A percentile compares a stretch with the other conserved stretches of the same genome.
These are phyloP conservation scores for Ditylenchus dipsaci DNA, from an alignment of 1,140 invertebrate species.

Conservation along the genomic window DNA sequence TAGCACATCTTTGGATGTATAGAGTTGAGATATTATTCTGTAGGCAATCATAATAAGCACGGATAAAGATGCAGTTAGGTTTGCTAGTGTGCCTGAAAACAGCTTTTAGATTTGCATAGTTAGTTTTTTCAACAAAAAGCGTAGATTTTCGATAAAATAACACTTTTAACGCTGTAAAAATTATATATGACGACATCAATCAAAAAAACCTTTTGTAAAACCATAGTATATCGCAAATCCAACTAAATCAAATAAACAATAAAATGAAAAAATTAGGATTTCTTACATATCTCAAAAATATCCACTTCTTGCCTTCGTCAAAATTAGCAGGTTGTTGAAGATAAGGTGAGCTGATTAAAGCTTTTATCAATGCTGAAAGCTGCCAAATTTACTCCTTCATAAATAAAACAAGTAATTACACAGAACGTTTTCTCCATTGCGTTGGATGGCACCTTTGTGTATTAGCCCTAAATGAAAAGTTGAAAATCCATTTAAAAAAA, in stretches of 20 bases:
- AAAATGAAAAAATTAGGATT: too few species aligned
- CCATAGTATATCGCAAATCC: too few species aligned
- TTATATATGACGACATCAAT: too few species aligned
- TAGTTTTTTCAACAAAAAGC: too few species aligned
- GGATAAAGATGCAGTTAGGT: conserved; percentile 16
- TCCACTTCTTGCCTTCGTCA: conserved; percentile 53
- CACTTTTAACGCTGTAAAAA: too few species aligned
- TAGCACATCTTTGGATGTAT: conserved; percentile 27
- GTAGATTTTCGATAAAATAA: too few species aligned
- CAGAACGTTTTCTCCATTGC: conserved; percentile 65
- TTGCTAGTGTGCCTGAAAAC: conserved; percentile 37
- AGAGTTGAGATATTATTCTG: conserved; percentile 23
- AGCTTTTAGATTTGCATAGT: too few species aligned
- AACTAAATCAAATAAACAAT: too few species aligned
- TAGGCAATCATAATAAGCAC: conserved; percentile 35
- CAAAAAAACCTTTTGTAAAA: too few species aligned
- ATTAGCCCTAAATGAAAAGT: conserved; percentile 68
- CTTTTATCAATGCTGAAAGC: conserved; percentile 36
- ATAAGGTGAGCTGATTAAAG: conserved; percentile 49
- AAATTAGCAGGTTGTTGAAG: conserved; percentile 43
- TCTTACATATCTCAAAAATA: conserved; percentile 59
- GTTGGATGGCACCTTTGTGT: conserved; percentile 73
- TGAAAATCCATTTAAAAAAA: too few species aligned
- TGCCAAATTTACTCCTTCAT: too few species aligned
- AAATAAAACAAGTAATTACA: too few species aligned